Evolutionary conservation across 2,113 vertebrate genomes (phyloP).

Genomic region (Gallinago undulata): DNA sequence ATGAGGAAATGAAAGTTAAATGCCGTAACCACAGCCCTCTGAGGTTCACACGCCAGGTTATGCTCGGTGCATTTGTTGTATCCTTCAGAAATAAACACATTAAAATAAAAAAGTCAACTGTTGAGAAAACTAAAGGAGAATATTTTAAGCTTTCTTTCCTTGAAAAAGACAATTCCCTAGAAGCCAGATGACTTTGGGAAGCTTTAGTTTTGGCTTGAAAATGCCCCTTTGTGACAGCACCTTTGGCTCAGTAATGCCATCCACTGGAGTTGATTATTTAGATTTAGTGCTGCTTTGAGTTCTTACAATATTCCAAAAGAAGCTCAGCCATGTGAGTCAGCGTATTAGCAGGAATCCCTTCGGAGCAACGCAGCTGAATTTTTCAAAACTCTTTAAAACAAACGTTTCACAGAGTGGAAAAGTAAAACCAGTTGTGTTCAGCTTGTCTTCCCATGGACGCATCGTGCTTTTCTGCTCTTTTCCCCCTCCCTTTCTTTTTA

Average conservation of each 20-base stretch:
- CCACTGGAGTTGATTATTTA: not conserved
- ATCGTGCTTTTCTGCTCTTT: not conserved
- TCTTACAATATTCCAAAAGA: not conserved
- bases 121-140: not conserved
- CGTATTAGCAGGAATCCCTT: not conserved
- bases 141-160: not conserved
- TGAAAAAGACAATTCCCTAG: not conserved
- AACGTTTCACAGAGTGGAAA: not conserved
- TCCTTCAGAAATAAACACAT: not conserved
- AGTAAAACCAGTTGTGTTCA: not conserved
- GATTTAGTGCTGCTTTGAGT: not conserved
- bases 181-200: not conserved
- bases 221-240: not conserved
- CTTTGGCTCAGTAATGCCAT: not conserved
- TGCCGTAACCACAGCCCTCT: not conserved
- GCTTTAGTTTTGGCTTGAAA: not conserved
- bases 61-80: not conserved
- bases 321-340: not conserved
- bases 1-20: constrained; percentile 8
- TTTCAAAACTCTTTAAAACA: not conserved
- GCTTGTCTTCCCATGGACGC: not conserved
- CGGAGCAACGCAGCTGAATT: not conserved
- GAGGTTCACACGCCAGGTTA: not conserved
- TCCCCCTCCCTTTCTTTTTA: not conserved
- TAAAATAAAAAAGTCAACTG: not conserved